phyloP scores from a whole-genome alignment of 2,113 vertebrate genomes.

The Pachyramphus minor region DNA sequence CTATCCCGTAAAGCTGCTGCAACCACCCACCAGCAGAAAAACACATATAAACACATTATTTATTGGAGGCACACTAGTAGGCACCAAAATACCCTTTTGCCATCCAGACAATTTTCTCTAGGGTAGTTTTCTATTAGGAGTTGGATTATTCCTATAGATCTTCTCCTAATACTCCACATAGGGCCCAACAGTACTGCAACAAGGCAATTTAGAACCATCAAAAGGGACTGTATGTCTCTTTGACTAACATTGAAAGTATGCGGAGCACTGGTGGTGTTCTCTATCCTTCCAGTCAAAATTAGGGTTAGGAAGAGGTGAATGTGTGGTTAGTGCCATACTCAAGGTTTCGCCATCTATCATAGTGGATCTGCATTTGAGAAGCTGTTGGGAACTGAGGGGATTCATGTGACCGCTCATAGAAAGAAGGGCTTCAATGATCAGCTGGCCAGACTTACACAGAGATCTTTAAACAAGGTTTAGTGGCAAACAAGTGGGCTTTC shows the following conservation, averaged over 20 bases:
- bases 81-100: not conserved
- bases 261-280: not conserved
- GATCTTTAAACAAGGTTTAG: not conserved
- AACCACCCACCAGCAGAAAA: not conserved
- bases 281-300: not conserved
- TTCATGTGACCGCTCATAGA: not conserved
- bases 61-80: not conserved
- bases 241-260: not conserved
- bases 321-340: not conserved
- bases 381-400: not conserved
- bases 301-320: not conserved
- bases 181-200: fast-evolving
- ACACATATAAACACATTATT: not conserved
- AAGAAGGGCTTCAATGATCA: not conserved
- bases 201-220: not conserved
- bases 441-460: fast-evolving
- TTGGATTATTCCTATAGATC: not conserved
- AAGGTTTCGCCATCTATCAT: not conserved
- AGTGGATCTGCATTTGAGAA: not conserved
- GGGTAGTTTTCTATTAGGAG: fast-evolving
- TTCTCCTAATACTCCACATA: not conserved
- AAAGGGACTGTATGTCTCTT: not conserved
- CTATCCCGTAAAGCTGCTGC: not conserved
- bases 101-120: not conserved
- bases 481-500: not conserved